Percentiles rank a stretch among this genome's conserved stretches.
Evolutionary conservation across 2,113 vertebrate species (phyloP).

Genomic region (Grammomys surdaster): DNA sequence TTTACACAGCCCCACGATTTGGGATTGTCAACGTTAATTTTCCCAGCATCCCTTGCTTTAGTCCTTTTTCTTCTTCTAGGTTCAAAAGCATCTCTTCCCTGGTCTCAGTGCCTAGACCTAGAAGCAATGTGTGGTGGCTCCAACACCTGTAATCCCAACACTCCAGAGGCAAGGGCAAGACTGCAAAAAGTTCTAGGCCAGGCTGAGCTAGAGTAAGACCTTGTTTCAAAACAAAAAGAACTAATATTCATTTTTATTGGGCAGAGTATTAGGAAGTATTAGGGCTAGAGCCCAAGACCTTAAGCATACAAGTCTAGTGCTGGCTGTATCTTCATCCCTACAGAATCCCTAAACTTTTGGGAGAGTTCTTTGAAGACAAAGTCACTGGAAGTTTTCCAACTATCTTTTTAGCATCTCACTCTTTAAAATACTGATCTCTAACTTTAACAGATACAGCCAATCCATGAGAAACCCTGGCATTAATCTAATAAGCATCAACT

Average conservation of each 20-base stretch:
- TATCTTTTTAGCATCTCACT: slow-evolving; percentile 14
- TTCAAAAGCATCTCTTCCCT: slow-evolving; percentile 25
- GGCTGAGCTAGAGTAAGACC: neutral
- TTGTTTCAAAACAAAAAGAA: neutral
- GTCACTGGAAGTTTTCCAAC: slow-evolving; percentile 1
- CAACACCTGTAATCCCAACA: neutral
- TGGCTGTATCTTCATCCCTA: neutral
- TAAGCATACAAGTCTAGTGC: neutral
- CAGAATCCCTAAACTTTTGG: neutral
- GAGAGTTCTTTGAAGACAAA: neutral
- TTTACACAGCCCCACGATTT: slow-evolving; percentile 2
- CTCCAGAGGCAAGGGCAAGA: neutral
- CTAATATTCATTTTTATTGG: neutral
- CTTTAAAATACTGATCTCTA: slow-evolving; percentile 51
- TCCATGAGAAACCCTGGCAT: slow-evolving; percentile 24
- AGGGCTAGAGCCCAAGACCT: neutral
- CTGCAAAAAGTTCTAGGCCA: neutral
- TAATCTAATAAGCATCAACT: slow-evolving; percentile 9
- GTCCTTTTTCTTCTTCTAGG: neutral
- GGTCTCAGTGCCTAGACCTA: neutral
- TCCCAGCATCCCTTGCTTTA: slow-evolving; percentile 18
- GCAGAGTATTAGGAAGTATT: neutral
- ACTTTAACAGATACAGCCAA: slow-evolving; percentile 7
- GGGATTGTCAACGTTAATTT: slow-evolving; percentile 2
- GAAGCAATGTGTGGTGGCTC: neutral